Percentiles rank a stretch among this genome's conserved stretches.
Conservation (phyloP, 2,888 invertebrate species). For the Synergus itoensis region DNA sequence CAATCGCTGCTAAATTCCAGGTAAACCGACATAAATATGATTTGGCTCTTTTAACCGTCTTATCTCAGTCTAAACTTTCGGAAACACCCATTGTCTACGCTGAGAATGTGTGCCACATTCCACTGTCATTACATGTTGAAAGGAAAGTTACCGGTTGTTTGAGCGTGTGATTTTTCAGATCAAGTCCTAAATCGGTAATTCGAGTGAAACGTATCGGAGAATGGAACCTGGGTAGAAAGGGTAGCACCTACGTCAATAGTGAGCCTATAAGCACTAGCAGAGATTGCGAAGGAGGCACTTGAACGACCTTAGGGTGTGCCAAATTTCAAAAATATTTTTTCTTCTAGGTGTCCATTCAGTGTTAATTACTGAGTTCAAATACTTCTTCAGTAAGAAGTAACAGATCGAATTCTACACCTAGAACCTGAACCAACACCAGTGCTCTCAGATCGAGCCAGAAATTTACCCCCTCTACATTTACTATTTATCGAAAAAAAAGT, state of each 20-base stretch:
- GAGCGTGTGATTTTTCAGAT: conserved; percentile 39
- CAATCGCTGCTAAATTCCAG: neutral
- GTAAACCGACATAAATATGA: neutral
- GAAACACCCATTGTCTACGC: conserved; percentile 23
- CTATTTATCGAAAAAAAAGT: too few species aligned
- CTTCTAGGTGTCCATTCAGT: too few species aligned
- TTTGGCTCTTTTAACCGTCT: neutral
- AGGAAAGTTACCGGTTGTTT: conserved; percentile 33
- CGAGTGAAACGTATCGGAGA: conserved; percentile 37
- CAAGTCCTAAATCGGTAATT: conserved; percentile 42
- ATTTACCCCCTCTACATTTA: too few species aligned
- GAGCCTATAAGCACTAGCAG: neutral
- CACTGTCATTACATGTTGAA: conserved; percentile 41
- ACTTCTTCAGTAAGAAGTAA: too few species aligned
- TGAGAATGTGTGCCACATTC: conserved; percentile 40
- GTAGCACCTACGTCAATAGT: conserved; percentile 26
- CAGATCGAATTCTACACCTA: too few species aligned
- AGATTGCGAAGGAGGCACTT: conserved; percentile 25
- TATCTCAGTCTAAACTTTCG: conserved; percentile 35
- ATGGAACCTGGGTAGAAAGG: conserved; percentile 27
- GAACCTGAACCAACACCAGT: too few species aligned
- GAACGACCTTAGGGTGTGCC: neutral
- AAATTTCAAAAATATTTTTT: neutral
- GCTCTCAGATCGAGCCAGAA: too few species aligned
- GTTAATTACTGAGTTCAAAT: too few species aligned